Base-by-base conservation (phyloP, 2,797 vertebrate species). In the Parambassis ranga region DNA sequence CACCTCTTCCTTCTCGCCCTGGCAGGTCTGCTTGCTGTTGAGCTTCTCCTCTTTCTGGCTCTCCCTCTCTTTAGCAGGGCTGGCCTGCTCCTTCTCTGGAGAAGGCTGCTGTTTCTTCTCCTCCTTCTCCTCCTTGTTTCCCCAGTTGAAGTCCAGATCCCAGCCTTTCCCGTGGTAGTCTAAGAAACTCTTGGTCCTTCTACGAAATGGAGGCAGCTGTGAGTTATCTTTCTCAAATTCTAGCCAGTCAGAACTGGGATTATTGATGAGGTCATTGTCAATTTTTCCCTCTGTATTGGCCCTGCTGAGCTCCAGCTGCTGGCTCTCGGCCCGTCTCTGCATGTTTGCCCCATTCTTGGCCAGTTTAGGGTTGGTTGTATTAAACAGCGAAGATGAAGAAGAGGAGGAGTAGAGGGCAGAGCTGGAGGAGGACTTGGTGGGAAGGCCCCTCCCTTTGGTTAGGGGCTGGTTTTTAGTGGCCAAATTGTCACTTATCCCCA, bases 261-360 rank as follows among this genome's bases (percentile, higher is more conserved):
- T 94, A 56, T 94, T 76, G 27, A 89, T 69, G 71, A 85, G 56
- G 27, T 85, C 86, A 7, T 93, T 94, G 65, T 94, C 78, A 53
- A 89, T 91, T 68, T 86, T 91, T 38, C 76, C 78, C 55, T 86
- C 84, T 0, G 91, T 90, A 3, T 90, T 82, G 52, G 96, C 96
- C 70, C 89, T 94, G 87, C 95, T 97, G 70, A 94, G 92, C 89
- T 97, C 94, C 74, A 95, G 90, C 69, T 95, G 95, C 47, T 98
- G 96, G 49, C 96, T 97, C 0, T 96, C 95, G 0, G 95, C 96
- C 75, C 97, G 95, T 38, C 96, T 92, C 65, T 98, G 96, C 89
- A 98, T 94, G 90, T 99, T 99, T 85, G 97, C 96, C 3, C 97
- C 96, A 19, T 99, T 98, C 85, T 99, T 99, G 30, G 95, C 96